These are phyloP conservation scores for Cacatua alba DNA, from an alignment of 2,113 vertebrate genomes.

Conservation along the genomic window DNA sequence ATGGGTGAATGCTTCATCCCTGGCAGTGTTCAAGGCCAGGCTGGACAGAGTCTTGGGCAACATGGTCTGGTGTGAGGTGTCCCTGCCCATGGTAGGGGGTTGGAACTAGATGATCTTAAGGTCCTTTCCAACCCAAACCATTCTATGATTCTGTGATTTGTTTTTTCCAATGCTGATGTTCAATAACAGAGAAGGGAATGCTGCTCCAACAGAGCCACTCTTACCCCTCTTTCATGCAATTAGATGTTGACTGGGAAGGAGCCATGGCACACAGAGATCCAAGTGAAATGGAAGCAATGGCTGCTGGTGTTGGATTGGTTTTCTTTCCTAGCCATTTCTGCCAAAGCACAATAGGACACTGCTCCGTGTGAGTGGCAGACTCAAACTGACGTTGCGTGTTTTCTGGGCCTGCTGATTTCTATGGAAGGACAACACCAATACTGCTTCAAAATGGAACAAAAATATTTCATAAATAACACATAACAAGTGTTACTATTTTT, in stretches of 20 bases:
- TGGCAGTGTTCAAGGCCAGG: neutral
- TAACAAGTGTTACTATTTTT: neutral
- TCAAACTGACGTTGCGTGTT: neutral
- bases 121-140: neutral
- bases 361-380: neutral
- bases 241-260: neutral
- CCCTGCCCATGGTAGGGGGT: neutral
- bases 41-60: neutral
- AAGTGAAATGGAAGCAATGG: neutral
- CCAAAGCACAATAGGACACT: neutral
- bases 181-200: neutral
- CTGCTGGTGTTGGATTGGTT: neutral
- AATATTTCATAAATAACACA: neutral
- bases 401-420: neutral
- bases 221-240: accelerated
- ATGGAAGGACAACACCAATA: neutral
- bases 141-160: neutral
- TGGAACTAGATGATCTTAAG: neutral
- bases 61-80: neutral
- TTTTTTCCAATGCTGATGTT: neutral
- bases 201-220: neutral
- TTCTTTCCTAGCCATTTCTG: neutral
- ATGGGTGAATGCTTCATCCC: neutral
- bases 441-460: neutral
- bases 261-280: neutral